phyloP scores from a whole-genome alignment of 2,113 vertebrate species.

The Lampris incognitus region DNA sequence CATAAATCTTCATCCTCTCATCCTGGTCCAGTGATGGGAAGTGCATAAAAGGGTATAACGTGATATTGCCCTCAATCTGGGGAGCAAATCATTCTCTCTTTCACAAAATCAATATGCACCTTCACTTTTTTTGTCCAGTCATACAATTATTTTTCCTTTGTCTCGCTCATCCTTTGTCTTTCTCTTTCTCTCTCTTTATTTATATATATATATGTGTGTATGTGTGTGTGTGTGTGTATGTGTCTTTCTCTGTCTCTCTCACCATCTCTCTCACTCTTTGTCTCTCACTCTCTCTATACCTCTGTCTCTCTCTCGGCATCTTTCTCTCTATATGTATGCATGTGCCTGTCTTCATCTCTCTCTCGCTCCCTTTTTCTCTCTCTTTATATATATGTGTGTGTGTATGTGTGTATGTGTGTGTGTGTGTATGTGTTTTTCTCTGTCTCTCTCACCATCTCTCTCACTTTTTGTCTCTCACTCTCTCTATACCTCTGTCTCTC shows the following conservation, averaged over 20 bases:
- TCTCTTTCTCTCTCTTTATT: not conserved
- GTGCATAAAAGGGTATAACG: slow-evolving; percentile 57
- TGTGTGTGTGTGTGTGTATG: too few relatives aligned
- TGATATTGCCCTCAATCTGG: slow-evolving; percentile 63
- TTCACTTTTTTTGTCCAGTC: slow-evolving; percentile 3
- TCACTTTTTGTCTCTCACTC: too few relatives aligned
- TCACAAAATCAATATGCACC: slow-evolving; percentile 63
- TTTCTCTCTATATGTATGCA: too few relatives aligned
- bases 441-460: not conserved
- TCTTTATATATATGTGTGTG: too few relatives aligned
- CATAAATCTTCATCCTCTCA: slow-evolving; percentile 58
- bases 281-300: too few relatives aligned
- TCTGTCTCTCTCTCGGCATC: too few relatives aligned
- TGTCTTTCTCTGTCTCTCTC: slow-evolving; percentile 17
- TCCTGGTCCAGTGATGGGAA: slow-evolving; percentile 36
- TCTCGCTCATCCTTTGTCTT: slow-evolving; percentile 47
- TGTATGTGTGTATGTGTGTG: too few relatives aligned
- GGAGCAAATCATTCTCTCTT: slow-evolving; percentile 59
- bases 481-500: not conserved
- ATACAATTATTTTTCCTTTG: not conserved
- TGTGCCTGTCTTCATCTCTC: slow-evolving; percentile 44
- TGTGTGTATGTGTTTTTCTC: slow-evolving; percentile 1
- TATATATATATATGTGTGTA: too few relatives aligned
- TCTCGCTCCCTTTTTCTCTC: slow-evolving; percentile 26
- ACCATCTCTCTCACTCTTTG: not conserved